These are phyloP conservation scores for Orchestia grillus DNA, from an alignment of 1,140 invertebrate genomes.

Conservation along the genomic window DNA sequence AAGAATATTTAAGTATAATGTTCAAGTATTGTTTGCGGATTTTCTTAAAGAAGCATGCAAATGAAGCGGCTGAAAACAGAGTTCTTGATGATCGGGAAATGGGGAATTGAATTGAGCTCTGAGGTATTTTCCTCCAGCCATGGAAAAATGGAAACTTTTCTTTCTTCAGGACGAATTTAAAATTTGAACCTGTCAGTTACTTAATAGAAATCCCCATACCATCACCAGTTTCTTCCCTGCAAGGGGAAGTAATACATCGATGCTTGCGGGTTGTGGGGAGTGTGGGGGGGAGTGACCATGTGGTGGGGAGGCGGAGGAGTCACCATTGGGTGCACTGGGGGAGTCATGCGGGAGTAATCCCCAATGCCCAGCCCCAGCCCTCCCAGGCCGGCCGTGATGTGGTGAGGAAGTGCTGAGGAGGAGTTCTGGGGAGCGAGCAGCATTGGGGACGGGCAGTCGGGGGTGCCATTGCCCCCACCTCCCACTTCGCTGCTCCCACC, in stretches of 20 bases:
- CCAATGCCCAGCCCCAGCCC: slow-evolving; percentile 34
- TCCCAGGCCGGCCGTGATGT: slow-evolving; percentile 30
- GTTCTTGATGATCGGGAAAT: too few species aligned
- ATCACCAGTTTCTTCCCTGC: slow-evolving; percentile 48
- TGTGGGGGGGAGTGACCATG: slow-evolving; percentile 49
- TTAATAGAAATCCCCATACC: slow-evolving; percentile 28
- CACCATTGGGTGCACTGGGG: slow-evolving; percentile 43
- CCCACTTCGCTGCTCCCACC: slow-evolving; percentile 13
- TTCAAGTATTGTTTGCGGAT: too few species aligned
- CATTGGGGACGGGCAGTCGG: slow-evolving; percentile 45
- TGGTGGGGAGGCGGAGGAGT: slow-evolving; percentile 37
- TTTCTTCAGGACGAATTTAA: neutral
- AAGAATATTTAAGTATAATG: too few species aligned
- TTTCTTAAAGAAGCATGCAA: too few species aligned
- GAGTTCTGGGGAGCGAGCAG: slow-evolving; percentile 40
- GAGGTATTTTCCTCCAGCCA: too few species aligned
- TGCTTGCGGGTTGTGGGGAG: slow-evolving; percentile 45
- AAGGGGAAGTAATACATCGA: slow-evolving; percentile 52
- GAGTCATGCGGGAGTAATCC: slow-evolving; percentile 53
- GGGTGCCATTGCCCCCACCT: slow-evolving; percentile 24
- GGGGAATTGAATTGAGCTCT: too few species aligned
- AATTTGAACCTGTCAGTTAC: neutral
- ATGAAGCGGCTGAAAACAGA: too few species aligned
- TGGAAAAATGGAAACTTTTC: too few species aligned
- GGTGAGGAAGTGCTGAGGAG: slow-evolving; percentile 21